Evolutionary conservation across 2,888 invertebrate species (phyloP).

Genomic region (Oligia fasciuncula): DNA sequence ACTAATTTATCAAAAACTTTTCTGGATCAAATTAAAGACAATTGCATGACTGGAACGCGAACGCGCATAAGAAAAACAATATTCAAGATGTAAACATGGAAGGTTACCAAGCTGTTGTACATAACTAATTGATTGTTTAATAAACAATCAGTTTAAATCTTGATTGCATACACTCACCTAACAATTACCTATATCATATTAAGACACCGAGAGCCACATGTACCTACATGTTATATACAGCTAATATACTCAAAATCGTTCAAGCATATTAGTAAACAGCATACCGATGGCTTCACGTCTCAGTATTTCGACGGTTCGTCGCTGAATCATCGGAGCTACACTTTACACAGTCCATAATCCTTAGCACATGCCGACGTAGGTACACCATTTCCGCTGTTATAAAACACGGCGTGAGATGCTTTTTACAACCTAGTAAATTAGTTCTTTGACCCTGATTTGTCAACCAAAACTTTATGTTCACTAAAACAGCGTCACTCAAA

Average conservation of each 20-base stretch:
- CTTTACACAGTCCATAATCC: constrained; percentile 72
- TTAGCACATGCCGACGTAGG: constrained; percentile 49
- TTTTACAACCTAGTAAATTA: constrained; percentile 68
- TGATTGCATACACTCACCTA: background rate
- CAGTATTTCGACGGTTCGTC: constrained; percentile 63
- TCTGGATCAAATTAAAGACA: background rate
- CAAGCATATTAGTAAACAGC: constrained; percentile 63
- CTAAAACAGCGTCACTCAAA: constrained; percentile 6
- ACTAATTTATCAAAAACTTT: background rate
- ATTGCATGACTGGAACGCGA: background rate
- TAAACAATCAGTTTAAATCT: background rate
- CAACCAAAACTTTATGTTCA: constrained; percentile 50
- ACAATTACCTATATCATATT: constrained; percentile 15
- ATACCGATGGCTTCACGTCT: constrained; percentile 76
- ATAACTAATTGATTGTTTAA: background rate
- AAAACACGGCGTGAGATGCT: constrained; percentile 67
- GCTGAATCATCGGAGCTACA: constrained; percentile 71
- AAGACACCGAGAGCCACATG: background rate
- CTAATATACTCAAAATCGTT: constrained; percentile 36
- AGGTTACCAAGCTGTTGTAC: background rate
- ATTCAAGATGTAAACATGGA: constrained; percentile 4
- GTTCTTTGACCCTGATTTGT: constrained; percentile 71
- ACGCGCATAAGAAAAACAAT: background rate
- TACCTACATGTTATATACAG: background rate
- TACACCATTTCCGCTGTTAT: constrained; percentile 70